Evolutionary conservation across 2,797 vertebrate species (phyloP).

Genomic region (Adelosebastes latens): DNA sequence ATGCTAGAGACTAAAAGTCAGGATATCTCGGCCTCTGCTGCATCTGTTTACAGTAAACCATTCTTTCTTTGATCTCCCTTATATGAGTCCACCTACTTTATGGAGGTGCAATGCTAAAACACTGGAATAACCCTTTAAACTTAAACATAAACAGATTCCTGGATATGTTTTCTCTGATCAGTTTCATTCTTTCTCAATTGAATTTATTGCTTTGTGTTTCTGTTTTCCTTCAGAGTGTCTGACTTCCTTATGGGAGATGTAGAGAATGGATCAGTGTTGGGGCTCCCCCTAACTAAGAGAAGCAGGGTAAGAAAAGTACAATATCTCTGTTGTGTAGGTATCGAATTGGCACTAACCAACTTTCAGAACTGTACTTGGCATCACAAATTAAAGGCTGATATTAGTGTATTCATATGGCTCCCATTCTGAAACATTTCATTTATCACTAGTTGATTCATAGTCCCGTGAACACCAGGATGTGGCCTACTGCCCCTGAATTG

Average conservation of each 20-base stretch:
- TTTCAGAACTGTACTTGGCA: background rate
- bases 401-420: background rate
- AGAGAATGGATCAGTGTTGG: conserved; percentile 93
- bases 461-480: conserved; percentile 13
- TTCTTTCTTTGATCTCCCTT: background rate
- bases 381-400: background rate
- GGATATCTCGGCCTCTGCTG: background rate
- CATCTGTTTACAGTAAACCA: background rate
- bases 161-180: background rate
- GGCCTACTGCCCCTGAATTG: conserved; percentile 21
- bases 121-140: background rate
- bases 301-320: conserved; percentile 87
- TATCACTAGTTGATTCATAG: background rate
- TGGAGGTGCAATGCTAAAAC: background rate
- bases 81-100: background rate
- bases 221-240: conserved; percentile 89
- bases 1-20: background rate
- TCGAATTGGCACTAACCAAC: background rate
- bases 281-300: conserved; percentile 90
- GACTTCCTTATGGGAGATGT: conserved; percentile 99
- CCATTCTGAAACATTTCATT: background rate
- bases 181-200: background rate
- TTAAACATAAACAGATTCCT: background rate
- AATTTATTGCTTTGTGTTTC: background rate
- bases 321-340: background rate